Percentiles rank a stretch among this genome's conserved stretches.
phyloP scores from a whole-genome alignment of 2,113 vertebrate genomes.

The Epinephelus fuscoguttatus region DNA sequence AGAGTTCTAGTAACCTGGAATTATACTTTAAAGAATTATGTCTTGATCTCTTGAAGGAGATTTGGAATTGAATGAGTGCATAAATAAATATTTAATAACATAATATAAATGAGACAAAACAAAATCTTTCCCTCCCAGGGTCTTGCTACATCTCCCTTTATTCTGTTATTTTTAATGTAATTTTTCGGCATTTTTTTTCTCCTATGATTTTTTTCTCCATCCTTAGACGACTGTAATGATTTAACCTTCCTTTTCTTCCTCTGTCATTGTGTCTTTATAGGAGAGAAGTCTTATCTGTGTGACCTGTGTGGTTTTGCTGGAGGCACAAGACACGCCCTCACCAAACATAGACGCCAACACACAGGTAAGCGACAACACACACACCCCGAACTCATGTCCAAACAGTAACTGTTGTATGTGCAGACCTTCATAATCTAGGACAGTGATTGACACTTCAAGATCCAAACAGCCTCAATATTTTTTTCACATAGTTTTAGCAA shows the following conservation, averaged over 20 bases:
- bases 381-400: slow-evolving; percentile 11
- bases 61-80: not conserved
- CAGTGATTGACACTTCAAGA: slow-evolving; percentile 65
- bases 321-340: slow-evolving; percentile 97
- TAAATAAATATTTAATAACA: not conserved
- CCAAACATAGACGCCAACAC: slow-evolving; percentile 97
- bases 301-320: slow-evolving; percentile 99
- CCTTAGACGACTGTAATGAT: not conserved
- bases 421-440: slow-evolving; percentile 25
- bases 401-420: slow-evolving; percentile 2
- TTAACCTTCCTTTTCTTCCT: slow-evolving; percentile 42
- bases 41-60: slow-evolving; percentile 7
- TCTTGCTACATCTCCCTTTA: not conserved
- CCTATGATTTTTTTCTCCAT: too few relatives aligned
- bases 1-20: not conserved
- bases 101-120: not conserved
- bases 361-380: slow-evolving; percentile 87
- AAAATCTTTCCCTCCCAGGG: not conserved
- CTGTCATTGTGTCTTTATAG: slow-evolving; percentile 89
- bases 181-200: not conserved
- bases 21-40: not conserved
- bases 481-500: slow-evolving; percentile 32
- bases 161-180: not conserved
- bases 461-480: slow-evolving; percentile 8
- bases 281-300: slow-evolving; percentile 99